Base-by-base conservation (phyloP, 2,797 vertebrate species). In the Zalophus californianus region DNA sequence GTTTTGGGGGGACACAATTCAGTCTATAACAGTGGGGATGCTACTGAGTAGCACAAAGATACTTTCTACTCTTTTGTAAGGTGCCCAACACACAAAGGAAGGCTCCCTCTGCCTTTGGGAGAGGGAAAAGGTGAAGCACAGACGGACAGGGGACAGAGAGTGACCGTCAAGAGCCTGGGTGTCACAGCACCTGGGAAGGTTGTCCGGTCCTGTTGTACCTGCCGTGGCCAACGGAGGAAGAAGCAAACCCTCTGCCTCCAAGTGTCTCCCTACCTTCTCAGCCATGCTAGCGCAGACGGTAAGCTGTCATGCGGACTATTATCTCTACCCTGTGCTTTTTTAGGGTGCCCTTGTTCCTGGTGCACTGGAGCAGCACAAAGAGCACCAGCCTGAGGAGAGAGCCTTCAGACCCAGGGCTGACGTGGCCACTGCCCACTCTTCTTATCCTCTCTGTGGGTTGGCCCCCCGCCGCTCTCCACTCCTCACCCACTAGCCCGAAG, bases 201-300 rank as follows among this genome's bases (percentile, higher is more conserved):
- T n/a, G 10, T 29, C 27, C 29, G n/a, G 54, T 11, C 23, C 54
- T 58, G 54, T 16, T 4, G 2, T 18, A 41, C 54, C 25, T 5
- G 4, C 79, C 2, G 1, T 1, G 35, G 54, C 23, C 16, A 41
- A 41, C 25, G 15, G 35, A 12, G 35, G 23, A 29, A 41, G 54
- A 82, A 10, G 54, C 35, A 27, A 11, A 41, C 79, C 29, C 35
- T 27, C 54, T 41, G 54, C 35, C 54, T 27, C 54, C 54, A 11
- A 16, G 23, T 11, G 54, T 82, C 35, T 82, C 54, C 4, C 1
- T 3, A 9, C 54, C 54, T 41, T 58, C 79, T 35, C 35, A 16
- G 79, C 54, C 15, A 3, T 6, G 4, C 35, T 5, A 4, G 13
- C 23, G 1, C 14, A 2, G 50, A 7, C 14, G 7, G 2, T 2